Evolutionary conservation across 1,140 invertebrate genomes (phyloP), one percentile per base, ranked within the genome.

Genomic region (Solenopsis invicta): DNA sequence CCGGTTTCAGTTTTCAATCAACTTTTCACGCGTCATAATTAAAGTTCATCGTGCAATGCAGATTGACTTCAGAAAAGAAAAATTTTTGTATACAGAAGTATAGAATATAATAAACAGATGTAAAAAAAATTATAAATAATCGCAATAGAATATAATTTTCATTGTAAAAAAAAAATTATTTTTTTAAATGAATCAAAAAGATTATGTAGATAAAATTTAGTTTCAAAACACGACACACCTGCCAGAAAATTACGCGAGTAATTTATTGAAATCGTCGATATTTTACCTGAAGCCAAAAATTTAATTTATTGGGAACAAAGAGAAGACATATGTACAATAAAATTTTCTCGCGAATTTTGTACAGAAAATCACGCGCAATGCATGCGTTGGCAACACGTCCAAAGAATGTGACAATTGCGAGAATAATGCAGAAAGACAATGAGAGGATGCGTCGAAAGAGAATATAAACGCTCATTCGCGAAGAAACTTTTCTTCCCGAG

Each of bases 401-500:
- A 6, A 21, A 9, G 24, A 18, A 72, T 18, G 24, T 21, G 69
- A 29, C 37, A 61, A 62, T 62, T 61, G 0, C 18, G 66, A 71
- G 54, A 41, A 71, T 45, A 34, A 54, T 16, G 16, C 12, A 21
- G 13, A 12, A 24, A 48, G 50, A 29, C 10, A 41, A 72, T 29
- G 41, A 62, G 56, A 1, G 37, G 0, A 29, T 8, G 24, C 16
- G 66, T 45, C 0, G 18, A 13, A n/a, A 45, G 5, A 69, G 67
- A 81, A 16, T 21, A 74, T 29, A 61, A 16, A 62, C 48, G 37
- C 21, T 50, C 10, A 21, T 9, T 74, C 52, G 37, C 52, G 37
- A 4, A 34, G 34, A 21, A 82, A 76, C 18, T 61, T 84, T 54
- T 16, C 71, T 62, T 50, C 69, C 21, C 18, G 18, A 41, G 41